Base-by-base conservation (phyloP, 2,797 vertebrate genomes). In the Erithacus rubecula region DNA sequence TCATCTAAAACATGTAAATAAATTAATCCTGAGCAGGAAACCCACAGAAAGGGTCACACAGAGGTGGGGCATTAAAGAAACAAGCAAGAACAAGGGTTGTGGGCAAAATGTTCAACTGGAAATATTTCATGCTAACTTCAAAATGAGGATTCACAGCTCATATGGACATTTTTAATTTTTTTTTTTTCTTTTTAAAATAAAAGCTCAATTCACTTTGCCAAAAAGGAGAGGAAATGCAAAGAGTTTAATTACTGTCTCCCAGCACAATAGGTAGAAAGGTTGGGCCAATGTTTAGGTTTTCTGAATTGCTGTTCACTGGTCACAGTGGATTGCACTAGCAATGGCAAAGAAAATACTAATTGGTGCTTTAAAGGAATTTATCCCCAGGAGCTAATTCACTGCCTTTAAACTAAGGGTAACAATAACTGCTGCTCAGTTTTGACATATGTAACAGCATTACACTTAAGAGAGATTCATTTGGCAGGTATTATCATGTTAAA, bases 311-410 rank as follows among this genome's bases (percentile, higher is more conserved):
- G 55, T 46, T 85, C 72, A 65, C 20, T 62, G 65, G 60, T 80
- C 79, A 86, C n/a, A 58, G 46, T 71, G 89, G 46, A 71, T 34
- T 89, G 51, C 10, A 2, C 16, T 68, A 68, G 49, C 39, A 65
- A 87, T 34, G 69, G 46, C 37, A 85, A 90, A 87, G 44, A 67
- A 76, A 64, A 89, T 22, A 21, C 41, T 90, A 92, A 92, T 76
- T 56, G 44, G 23, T 91, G 20, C 22, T 88, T 91, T 86, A 81
- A 55, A 67, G 39, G 30, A 95, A 86, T 81, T 83, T 86, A 81
- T 92, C 76, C 51, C 47, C 44, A 91, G 94, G 55, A 95, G 21
- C 52, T 86, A 81, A 94, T 94, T 86, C 55, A 67, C 39, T 76
- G 46, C 36, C 67, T 83, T 91, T 91, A 96, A 91, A 72, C 13